Conservation (phyloP, 2,113 vertebrate genomes). For the Amblyornis subalaris region DNA sequence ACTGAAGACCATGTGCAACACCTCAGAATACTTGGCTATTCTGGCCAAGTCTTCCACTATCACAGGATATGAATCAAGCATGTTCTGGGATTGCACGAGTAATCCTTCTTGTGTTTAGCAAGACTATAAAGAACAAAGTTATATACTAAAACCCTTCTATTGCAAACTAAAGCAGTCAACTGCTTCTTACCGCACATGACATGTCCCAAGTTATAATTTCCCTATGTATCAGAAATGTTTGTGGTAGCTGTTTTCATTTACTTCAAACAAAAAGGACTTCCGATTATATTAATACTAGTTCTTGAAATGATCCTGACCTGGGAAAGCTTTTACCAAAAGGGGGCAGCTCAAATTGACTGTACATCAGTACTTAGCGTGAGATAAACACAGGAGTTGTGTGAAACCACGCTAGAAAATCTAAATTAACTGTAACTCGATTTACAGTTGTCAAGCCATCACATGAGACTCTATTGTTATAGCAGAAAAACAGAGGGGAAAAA, state of each 20-base stretch:
- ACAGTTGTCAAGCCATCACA: background rate
- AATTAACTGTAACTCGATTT: background rate
- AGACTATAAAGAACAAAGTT: conserved; percentile 32
- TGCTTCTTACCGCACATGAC: background rate
- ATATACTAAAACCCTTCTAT: background rate
- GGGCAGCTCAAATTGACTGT: background rate
- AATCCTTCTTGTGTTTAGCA: conserved; percentile 70
- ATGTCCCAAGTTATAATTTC: no score
- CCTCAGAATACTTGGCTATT: conserved; percentile 68
- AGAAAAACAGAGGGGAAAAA: background rate
- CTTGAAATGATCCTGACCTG: background rate
- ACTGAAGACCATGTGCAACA: background rate
- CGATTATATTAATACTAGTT: background rate
- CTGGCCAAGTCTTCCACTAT: conserved; percentile 74
- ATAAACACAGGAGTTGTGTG: background rate
- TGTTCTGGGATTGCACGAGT: conserved; percentile 76
- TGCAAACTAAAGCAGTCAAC: background rate
- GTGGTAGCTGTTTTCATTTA: background rate
- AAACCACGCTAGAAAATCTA: background rate
- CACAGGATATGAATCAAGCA: conserved; percentile 81
- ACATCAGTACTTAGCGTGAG: background rate
- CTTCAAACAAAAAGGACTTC: background rate
- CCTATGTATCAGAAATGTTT: background rate
- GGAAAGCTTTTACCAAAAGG: background rate
- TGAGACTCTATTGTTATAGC: background rate